These are phyloP conservation scores for Hydrotaea cyrtoneurina DNA, from an alignment of 2,888 invertebrate genomes.

Conservation along the genomic window DNA sequence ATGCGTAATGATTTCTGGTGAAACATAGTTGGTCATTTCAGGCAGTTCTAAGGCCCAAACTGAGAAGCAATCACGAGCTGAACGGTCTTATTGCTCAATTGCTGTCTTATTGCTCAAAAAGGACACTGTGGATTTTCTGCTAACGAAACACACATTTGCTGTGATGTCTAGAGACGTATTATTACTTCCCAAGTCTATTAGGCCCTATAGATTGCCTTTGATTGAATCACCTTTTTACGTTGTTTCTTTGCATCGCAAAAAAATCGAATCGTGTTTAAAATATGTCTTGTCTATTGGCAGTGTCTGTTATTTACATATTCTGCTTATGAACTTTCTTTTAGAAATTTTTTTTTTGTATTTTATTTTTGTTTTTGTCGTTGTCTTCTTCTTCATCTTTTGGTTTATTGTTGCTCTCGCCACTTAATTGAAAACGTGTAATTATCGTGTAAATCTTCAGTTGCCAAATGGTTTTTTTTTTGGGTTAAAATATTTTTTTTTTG, in stretches of 20 bases:
- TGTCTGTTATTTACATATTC: background rate
- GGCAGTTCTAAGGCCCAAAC: too few relatives aligned
- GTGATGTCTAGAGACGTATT: too few relatives aligned
- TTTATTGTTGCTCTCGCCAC: background rate
- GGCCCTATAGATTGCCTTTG: too few relatives aligned
- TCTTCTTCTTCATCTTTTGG: too few relatives aligned
- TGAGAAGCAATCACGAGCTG: too few relatives aligned
- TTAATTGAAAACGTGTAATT: constrained; percentile 51
- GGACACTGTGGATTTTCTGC: too few relatives aligned
- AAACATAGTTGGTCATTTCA: too few relatives aligned
- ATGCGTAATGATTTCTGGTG: too few relatives aligned
- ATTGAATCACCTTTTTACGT: background rate
- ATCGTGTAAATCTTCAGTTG: constrained; percentile 49
- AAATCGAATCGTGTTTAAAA: background rate
- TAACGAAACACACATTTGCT: too few relatives aligned
- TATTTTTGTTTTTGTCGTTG: background rate
- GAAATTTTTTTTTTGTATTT: constrained; percentile 1
- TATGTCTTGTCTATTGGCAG: background rate
- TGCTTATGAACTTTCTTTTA: constrained; percentile 21
- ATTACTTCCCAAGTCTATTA: too few relatives aligned
- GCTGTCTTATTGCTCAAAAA: too few relatives aligned
- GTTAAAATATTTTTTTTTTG: background rate
- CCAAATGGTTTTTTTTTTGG: constrained; percentile 23
- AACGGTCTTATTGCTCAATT: too few relatives aligned
- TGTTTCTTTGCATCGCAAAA: background rate